Base-by-base conservation (phyloP, 2,797 vertebrate species). In the Gambelia wislizenii region DNA sequence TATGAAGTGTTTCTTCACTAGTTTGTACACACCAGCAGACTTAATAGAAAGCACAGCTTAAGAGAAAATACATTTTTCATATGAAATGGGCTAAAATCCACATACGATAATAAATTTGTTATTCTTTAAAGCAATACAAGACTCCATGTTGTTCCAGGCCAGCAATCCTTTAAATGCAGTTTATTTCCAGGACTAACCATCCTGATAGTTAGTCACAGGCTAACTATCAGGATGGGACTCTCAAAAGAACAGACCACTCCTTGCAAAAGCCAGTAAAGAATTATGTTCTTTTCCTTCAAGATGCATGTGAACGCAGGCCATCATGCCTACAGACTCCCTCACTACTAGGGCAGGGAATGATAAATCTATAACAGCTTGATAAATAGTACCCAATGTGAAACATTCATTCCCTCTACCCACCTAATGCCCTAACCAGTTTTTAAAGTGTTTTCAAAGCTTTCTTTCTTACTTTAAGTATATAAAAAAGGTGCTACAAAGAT, bases 1-100 rank as follows among this genome's bases (percentile, higher is more conserved):
- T 61, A 27, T 1, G 7, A 1, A 79, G 16, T n/a, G 10, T 91
- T 92, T 85, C 36, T 81, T 89, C 85, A 91, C 10, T 69, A 92
- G 59, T 30, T 93, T 33, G 20, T 2, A 13, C 22, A 20, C 52
- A 18, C 69, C 69, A 39, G 83, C 47, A 25, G 64, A 0, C 30
- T 79, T 79, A 93, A 76, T 4, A n/a, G 0, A 0, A 86, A 91
- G 44, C 20, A 59, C 86, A 87, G 83, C 9, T 22, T 77, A 87
- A 90, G 90, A 61, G 67, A 89, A 49, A 47, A 13, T 22, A 84
- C 82, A 54, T 83, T 61, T 52, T 39, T 33, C 54, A 0, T 84
- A 44, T 85, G 42, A 91, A 90, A 83, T 7, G 0, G 59, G 20
- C 59, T 61, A 25, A 6, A 6, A 5, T 61, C 20, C 59, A 61